Evolutionary conservation across 30 jellyfish, hydroid and myxozoan genomes (phyloP).

Genomic region (Sanderia malayensis): DNA sequence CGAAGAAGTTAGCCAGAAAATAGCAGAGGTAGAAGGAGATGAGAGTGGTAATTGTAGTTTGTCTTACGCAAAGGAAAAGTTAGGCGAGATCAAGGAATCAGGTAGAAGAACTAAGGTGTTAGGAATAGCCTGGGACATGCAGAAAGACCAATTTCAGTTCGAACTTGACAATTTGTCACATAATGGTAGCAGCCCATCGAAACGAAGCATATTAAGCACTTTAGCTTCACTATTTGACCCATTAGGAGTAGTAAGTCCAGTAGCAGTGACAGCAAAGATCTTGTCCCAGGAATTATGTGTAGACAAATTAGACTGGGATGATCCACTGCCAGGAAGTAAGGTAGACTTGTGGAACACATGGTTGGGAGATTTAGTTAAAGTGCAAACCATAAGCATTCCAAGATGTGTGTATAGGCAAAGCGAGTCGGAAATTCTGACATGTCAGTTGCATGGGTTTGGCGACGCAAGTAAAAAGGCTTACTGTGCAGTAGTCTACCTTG

Average conservation of each 20-base stretch:
- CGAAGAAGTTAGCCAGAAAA: not conserved
- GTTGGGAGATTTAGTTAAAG: slow-evolving; percentile 1
- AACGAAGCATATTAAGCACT: slow-evolving; percentile 11
- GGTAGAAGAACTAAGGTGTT: not conserved
- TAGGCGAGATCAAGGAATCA: not conserved
- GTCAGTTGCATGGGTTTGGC: slow-evolving; percentile 24
- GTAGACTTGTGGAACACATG: slow-evolving; percentile 3
- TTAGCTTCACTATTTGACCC: slow-evolving; percentile 33
- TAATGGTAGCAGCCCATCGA: not conserved
- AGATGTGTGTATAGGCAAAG: not conserved
- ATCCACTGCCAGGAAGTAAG: not conserved
- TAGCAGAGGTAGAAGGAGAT: not conserved
- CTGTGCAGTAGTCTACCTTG: slow-evolving; percentile 23
- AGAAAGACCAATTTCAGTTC: not conserved
- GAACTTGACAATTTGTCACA: not conserved
- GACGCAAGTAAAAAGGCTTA: slow-evolving; percentile 22
- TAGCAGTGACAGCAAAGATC: not conserved
- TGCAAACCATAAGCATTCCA: not conserved
- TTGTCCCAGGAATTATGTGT: slow-evolving; percentile 23
- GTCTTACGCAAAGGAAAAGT: slow-evolving; percentile 4
- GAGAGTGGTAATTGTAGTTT: not conserved
- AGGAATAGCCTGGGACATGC: not conserved
- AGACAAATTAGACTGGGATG: slow-evolving; percentile 22
- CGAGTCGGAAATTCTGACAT: not conserved
- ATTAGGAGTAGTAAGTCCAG: slow-evolving; percentile 27